A percentile compares a stretch with the other conserved stretches of the same genome.
Conservation (phyloP, 2,113 vertebrate species). For the Ctenodactylus gundi region DNA sequence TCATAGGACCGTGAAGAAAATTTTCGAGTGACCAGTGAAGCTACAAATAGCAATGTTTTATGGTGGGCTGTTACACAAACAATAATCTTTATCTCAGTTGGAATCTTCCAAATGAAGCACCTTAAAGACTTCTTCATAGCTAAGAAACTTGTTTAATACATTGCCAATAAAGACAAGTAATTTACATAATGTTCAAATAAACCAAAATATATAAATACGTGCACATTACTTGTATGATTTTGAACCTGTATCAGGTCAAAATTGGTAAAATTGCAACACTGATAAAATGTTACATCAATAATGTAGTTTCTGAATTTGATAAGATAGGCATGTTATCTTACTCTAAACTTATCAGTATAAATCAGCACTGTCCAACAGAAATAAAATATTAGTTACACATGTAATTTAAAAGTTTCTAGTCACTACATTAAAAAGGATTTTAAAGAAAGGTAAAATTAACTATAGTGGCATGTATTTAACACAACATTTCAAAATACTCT, state of each 20-base stretch:
- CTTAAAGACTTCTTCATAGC: constrained; percentile 94
- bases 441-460: neutral
- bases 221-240: constrained; percentile 5
- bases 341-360: neutral
- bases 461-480: neutral
- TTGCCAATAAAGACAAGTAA: neutral
- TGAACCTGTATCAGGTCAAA: neutral
- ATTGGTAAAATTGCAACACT: neutral
- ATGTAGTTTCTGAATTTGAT: neutral
- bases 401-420: neutral
- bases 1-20: constrained; percentile 91
- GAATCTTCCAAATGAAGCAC: constrained; percentile 94
- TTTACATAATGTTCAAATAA: constrained; percentile 19
- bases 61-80: constrained; percentile 93
- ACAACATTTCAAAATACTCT: neutral
- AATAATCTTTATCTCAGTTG: constrained; percentile 88
- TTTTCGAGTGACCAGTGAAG: constrained; percentile 91
- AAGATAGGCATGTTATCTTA: neutral
- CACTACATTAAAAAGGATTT: neutral
- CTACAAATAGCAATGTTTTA: constrained; percentile 91
- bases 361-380: neutral
- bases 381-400: neutral
- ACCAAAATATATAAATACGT: constrained; percentile 13
- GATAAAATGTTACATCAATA: neutral
- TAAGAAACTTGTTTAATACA: constrained; percentile 92